A percentile compares a stretch with the other conserved stretches of the same genome.
Conservation (phyloP, 1,140 invertebrate species). For the Brachionus asplanchnoidis region DNA sequence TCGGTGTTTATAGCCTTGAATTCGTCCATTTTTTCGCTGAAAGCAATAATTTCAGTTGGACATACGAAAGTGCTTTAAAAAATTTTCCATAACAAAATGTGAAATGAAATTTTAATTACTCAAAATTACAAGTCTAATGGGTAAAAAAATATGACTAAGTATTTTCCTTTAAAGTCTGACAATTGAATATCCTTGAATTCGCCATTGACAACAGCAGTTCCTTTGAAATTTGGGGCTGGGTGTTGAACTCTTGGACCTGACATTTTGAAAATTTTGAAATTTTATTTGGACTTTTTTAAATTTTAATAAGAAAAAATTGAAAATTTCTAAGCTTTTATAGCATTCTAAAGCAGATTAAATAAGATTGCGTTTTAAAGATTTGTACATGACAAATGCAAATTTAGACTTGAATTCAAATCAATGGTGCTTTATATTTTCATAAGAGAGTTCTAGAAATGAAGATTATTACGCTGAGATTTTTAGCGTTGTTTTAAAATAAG, state of each 20-base stretch:
- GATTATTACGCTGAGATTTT: background rate
- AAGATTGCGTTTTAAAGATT: background rate
- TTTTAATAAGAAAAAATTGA: background rate
- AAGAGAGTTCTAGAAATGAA: background rate
- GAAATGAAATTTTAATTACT: background rate
- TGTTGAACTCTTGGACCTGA: slow-evolving; percentile 34
- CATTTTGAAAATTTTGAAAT: background rate
- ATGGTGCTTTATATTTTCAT: background rate
- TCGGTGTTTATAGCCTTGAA: slow-evolving; percentile 80
- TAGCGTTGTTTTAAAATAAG: background rate
- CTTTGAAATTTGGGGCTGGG: slow-evolving; percentile 68
- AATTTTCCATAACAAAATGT: background rate
- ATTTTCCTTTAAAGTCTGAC: slow-evolving; percentile 85
- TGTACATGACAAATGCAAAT: background rate
- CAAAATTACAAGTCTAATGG: slow-evolving; percentile 72
- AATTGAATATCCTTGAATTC: slow-evolving; percentile 83
- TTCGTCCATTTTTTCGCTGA: slow-evolving; percentile 81
- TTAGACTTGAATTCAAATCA: background rate
- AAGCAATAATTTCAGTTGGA: slow-evolving; percentile 90
- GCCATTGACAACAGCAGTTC: slow-evolving; percentile 84
- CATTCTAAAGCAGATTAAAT: background rate
- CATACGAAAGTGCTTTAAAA: slow-evolving; percentile 75
- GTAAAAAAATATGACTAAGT: slow-evolving; percentile 91
- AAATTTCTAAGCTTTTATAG: background rate
- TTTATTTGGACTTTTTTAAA: background rate